Conservation (phyloP, 2,113 vertebrate species). For the Cnemophilus loriae region DNA sequence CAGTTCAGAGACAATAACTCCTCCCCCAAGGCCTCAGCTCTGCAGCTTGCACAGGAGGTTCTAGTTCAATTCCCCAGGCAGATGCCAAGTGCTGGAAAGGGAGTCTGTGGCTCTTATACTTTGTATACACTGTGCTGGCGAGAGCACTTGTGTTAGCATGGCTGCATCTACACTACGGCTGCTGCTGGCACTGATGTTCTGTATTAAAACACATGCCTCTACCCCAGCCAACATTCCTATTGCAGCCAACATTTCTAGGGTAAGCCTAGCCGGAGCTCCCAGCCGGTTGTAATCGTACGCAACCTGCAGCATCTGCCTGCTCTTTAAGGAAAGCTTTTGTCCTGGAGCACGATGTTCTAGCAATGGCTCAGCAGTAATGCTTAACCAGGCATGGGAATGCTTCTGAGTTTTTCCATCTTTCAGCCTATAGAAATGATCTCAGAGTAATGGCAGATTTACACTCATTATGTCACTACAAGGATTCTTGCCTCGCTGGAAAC, state of each 20-base stretch:
- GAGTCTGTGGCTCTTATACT: not conserved
- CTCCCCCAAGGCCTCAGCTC: not conserved
- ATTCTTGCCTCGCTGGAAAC: not conserved
- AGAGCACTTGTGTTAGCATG: not conserved
- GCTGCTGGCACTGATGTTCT: not conserved
- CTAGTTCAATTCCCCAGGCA: not conserved
- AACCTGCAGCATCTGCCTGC: rapidly evolving
- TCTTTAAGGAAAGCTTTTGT: not conserved
- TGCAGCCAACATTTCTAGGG: not conserved
- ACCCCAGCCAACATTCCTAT: constrained; percentile 2
- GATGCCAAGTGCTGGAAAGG: not conserved
- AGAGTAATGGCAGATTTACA: not conserved
- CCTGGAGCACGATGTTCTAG: not conserved
- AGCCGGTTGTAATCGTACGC: rapidly evolving
- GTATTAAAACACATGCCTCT: not conserved
- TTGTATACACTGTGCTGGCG: not conserved
- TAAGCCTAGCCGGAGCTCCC: not conserved
- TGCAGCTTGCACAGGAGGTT: not conserved
- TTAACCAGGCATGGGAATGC: not conserved
- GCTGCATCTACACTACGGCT: not conserved
- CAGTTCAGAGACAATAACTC: not conserved
- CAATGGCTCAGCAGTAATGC: not conserved
- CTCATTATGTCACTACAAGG: not conserved
- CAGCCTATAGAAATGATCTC: not conserved
- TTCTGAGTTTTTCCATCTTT: not conserved